Evolutionary conservation across 2,113 vertebrate genomes (phyloP), one percentile per base, ranked within the genome.

Genomic region (Mionectes macconnelli): DNA sequence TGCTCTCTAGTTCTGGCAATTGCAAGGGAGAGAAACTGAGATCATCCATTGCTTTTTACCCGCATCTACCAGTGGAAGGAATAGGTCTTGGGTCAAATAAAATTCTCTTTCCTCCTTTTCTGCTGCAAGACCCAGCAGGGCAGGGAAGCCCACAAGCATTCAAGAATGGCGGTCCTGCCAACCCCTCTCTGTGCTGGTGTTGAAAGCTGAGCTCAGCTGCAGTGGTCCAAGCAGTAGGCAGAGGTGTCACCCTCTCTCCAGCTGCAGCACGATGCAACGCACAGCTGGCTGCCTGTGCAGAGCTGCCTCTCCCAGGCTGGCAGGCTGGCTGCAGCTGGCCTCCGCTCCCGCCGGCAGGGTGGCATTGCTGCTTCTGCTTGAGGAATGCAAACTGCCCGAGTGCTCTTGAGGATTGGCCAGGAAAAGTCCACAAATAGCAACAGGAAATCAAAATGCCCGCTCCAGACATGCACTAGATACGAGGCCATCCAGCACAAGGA

Each of bases 341-440:
- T 50, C 57, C 0, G 2, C 57, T 78, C 69, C 9, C 0, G 8
- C 53, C 16, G 4, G 62, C 24, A 2, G 69, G 72, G 86, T 93
- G 96, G 91, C 91, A 96, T 75, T 73, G 80, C 80, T 89, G 35
- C 84, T 80, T 69, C 90, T 91, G 86, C 86, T 66, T 42, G n/a
- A 90, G 88, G 92, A 96, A 96, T 92, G 84, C 92, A 93, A 96
- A 94, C 90, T 0, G 63, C 75, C 70, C 1, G 22, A 93, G 84
- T 81, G 56, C 57, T 80, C 86, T 89, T 96, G 82, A 91, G 87
- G 66, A 77, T 15, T 0, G 1, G 96, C 96, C 93, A 96, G 96
- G 89, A 97, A 96, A 97, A 92, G 76, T 96, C 90, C 82, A 89
- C 89, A 95, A 88, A 96, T 97, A 97, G 94, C 76, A 96, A 94